Conservation (phyloP, 2,888 invertebrate species). For the Limenitis arthemis region DNA sequence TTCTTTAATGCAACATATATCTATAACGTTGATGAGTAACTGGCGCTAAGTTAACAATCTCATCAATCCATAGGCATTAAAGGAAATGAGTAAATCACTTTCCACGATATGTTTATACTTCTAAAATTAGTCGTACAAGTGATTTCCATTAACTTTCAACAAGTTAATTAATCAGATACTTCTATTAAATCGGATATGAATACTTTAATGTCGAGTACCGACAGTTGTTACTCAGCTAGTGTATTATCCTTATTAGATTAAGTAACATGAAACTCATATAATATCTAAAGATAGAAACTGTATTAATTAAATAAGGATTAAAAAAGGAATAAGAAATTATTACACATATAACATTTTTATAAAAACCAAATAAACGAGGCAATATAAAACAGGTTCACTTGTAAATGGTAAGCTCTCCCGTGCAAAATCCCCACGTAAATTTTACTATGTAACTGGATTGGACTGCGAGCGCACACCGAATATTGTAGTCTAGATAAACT, state of each 20-base stretch:
- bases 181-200: not conserved
- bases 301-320: not conserved
- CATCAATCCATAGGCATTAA: not conserved
- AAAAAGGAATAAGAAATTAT: too few species aligned
- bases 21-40: not conserved
- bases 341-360: too few species aligned
- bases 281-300: too few species aligned
- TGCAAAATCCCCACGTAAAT: conserved; percentile 20
- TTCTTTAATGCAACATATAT: not conserved
- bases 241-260: too few species aligned
- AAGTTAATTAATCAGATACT: conserved; percentile 1
- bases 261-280: too few species aligned
- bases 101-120: not conserved
- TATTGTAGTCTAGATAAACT: conserved; percentile 11
- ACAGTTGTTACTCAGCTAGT: too few species aligned
- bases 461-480: conserved; percentile 16
- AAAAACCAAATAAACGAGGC: conserved; percentile 3
- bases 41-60: too few species aligned
- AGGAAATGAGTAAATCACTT: not conserved
- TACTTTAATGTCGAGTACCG: not conserved
- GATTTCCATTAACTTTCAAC: conserved; percentile 1
- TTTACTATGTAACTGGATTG: conserved; percentile 17
- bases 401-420: conserved; percentile 15
- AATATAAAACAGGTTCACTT: conserved; percentile 11
- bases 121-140: not conserved